phyloP scores from a whole-genome alignment of 2,113 vertebrate genomes.

The Oriolus oriolus region DNA sequence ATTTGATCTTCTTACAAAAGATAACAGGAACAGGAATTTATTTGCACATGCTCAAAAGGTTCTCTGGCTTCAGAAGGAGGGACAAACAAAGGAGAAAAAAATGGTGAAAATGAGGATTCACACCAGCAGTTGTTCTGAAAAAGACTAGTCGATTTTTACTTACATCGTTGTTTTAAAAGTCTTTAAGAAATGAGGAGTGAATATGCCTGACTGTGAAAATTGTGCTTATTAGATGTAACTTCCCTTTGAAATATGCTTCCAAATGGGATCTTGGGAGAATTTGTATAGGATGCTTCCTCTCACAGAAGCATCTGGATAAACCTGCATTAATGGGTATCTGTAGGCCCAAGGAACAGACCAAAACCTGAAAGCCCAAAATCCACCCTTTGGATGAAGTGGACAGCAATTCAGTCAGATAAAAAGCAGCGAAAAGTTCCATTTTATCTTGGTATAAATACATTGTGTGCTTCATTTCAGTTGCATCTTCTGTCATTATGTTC shows the following conservation, averaged over 20 bases:
- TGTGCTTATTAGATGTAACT: not conserved
- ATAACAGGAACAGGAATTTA: not conserved
- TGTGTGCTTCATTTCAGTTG: not conserved
- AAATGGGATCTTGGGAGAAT: not conserved
- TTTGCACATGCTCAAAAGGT: not conserved
- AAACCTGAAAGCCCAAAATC: not conserved
- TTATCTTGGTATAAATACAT: not conserved
- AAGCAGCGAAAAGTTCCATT: not conserved
- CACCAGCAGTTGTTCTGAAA: not conserved
- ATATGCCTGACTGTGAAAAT: not conserved
- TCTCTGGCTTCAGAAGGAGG: not conserved
- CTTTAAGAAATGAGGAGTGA: not conserved
- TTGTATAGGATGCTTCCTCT: not conserved
- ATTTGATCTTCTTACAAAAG: not conserved
- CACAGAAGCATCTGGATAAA: not conserved
- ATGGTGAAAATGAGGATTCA: not conserved
- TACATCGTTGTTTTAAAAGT: not conserved
- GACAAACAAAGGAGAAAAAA: not conserved
- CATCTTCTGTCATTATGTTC: not conserved
- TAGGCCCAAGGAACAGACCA: not conserved
- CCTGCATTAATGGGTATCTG: rapidly evolving
- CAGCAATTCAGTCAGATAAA: not conserved
- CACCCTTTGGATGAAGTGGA: not conserved
- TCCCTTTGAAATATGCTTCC: not conserved
- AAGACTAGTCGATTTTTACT: not conserved